phyloP scores from a whole-genome alignment of 1,140 invertebrate species.

The Helicoverpa armigera region DNA sequence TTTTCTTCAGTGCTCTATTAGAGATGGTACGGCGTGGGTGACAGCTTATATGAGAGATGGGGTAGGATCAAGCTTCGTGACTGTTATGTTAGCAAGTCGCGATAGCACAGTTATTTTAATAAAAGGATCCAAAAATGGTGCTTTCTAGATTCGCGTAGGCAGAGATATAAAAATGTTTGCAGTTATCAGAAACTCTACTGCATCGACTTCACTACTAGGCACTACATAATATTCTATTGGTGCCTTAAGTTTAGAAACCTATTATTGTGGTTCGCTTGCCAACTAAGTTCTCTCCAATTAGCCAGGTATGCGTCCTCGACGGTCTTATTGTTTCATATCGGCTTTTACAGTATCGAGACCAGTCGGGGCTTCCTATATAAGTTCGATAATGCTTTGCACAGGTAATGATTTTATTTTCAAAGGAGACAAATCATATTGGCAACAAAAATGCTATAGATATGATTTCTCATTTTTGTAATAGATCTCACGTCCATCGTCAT shows the following conservation, averaged over 20 bases:
- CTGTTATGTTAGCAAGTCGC: background rate
- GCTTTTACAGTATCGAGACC: background rate
- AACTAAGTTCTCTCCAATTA: constrained; percentile 27
- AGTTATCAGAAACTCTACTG: too few species aligned
- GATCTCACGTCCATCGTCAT: too few species aligned
- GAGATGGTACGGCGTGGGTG: constrained; percentile 50
- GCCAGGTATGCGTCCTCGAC: constrained; percentile 6
- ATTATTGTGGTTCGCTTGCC: constrained; percentile 2
- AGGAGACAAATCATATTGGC: too few species aligned
- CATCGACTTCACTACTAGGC: background rate
- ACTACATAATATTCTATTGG: background rate
- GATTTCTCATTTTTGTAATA: too few species aligned
- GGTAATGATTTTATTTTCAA: too few species aligned
- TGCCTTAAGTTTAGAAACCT: constrained; percentile 7
- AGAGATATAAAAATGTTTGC: too few species aligned
- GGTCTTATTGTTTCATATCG: constrained; percentile 20
- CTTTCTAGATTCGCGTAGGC: too few species aligned
- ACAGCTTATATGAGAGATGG: constrained; percentile 4
- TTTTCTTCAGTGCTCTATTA: constrained; percentile 71
- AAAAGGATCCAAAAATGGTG: too few species aligned
- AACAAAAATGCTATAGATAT: background rate
- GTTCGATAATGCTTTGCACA: background rate
- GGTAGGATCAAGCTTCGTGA: background rate
- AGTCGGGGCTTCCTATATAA: background rate
- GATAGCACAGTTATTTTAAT: too few species aligned